Evolutionary conservation across 2,888 invertebrate species (phyloP), one percentile per base, ranked within the genome.

Genomic region (Catocala sponsa): DNA sequence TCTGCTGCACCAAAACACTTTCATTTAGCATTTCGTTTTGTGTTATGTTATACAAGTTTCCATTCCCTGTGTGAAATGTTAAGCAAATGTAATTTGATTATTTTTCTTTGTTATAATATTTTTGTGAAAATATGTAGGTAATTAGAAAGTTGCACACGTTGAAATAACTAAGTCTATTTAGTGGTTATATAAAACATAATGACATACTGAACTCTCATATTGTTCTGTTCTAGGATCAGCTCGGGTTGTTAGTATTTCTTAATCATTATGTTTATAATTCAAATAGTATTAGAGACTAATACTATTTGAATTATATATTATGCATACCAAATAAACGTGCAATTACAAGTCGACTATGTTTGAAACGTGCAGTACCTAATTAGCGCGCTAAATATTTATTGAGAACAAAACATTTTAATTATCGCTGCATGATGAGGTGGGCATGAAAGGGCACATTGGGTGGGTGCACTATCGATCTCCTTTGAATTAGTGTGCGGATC

Each of bases 401-500:
- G 44, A 62, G 68, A 78, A 79, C 78, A 83, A 85, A 86, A 86
- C 84, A 85, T 87, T 89, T 91, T 91, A 92, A 92, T 92, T 91
- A 91, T 87, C 78, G 80, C 70, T 73, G 75, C 81, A 85, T 87
- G 83, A 85, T 82, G 82, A 89, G 86, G 88, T 88, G 84, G 87
- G 87, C 88, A 82, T 88, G 84, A 92, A 94, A 92, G 89, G 92
- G 91, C 88, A 78, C 81, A 81, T 83, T 83, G 87, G 90, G 86
- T 83, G 90, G 91, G 89, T 91, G 92, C 92, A 91, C 90, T 94
- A 94, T 94, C 94, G 94, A 94, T 94, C 93, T 93, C 88, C 84
- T 90, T 91, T 91, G 92, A 94, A 94, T 94, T 94, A 94, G 94
- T 93, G 94, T 91, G 91, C 92, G 92, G 90, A 92, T 93, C 94